phyloP scores from a whole-genome alignment of 1,140 invertebrate species.

The Ceratina australensis region DNA sequence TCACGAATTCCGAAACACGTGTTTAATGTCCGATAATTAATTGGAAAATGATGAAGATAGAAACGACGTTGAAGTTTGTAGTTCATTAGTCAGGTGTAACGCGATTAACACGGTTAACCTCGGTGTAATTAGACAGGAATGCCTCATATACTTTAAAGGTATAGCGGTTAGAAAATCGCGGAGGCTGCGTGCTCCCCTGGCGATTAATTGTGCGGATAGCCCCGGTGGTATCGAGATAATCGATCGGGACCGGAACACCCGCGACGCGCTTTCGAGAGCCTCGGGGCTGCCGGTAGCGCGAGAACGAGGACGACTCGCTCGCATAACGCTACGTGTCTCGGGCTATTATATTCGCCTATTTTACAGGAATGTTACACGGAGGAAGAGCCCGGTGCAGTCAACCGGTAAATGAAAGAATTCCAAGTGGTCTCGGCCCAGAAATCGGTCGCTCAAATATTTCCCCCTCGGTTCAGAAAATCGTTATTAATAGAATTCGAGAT shows the following conservation, averaged over 20 bases:
- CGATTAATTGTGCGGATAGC: constrained; percentile 32
- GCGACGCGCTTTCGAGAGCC: constrained; percentile 12
- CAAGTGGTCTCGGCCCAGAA: neutral
- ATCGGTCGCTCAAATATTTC: neutral
- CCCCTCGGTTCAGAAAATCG: neutral
- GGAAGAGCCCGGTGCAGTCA: neutral
- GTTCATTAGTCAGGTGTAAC: constrained; percentile 58
- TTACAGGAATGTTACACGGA: neutral
- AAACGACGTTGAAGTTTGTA: neutral
- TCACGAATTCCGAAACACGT: neutral
- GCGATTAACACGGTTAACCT: constrained; percentile 56
- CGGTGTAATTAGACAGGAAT: constrained; percentile 58
- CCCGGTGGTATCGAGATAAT: constrained; percentile 25
- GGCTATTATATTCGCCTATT: too few species aligned
- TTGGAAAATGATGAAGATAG: too few species aligned
- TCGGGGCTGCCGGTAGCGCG: neutral
- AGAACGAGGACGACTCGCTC: too few species aligned
- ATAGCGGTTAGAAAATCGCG: constrained; percentile 30
- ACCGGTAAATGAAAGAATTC: neutral
- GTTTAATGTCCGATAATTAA: too few species aligned
- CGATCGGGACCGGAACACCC: constrained; percentile 20
- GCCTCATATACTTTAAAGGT: constrained; percentile 8
- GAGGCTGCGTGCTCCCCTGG: constrained; percentile 4
- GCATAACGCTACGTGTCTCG: too few species aligned
- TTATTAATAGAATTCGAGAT: neutral